Base-by-base conservation (phyloP, 1,140 invertebrate genomes). In the Phocides pigmalion region DNA sequence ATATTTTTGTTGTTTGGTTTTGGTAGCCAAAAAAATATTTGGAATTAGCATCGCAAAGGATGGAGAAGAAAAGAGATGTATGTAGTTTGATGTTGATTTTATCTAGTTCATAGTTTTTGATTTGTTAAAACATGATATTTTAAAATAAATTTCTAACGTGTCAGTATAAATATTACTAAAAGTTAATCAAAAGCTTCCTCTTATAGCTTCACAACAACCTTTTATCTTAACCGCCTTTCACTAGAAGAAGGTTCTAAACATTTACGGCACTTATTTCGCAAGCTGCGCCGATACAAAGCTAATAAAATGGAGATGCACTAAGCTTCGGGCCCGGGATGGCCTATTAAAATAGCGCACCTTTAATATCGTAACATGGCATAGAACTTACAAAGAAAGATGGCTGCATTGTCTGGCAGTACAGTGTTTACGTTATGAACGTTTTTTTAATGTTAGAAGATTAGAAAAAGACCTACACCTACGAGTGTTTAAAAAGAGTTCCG, bases 301-400 rank as follows among this genome's bases (percentile, higher is more conserved):
- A 61, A 61, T 61, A 61, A 61, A 61, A 61, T 61, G 58, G 20
- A 61, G 58, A 61, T 49, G 56, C 56, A 61, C 44, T 61, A 28
- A 14, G 42, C 56, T 59, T 35, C n/a, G 25, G 25, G 42, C 25
- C 28, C 28, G 44, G 16, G 49, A 49, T 49, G 42, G 11, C 15
- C 44, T 61, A 37, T 61, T 59, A 59, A 59, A 59, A 28, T 37
- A 59, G 42, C 56, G 9, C n/a, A 46, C 41, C 17, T 46, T 58
- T 58, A 46, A 46, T 35, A 58, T 58, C 54, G 42, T n/a, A 17
- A 28, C 17, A 8, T 17, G 19, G 14, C 1, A 16, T 42, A 25
- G 22, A 58, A 39, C n/a, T 4, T 39, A 39, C 35, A 39, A 14
- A 14, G 16, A 32, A 53, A 19, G 8, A 39, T 16, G 6, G 4